phyloP scores from a whole-genome alignment of 2,888 invertebrate genomes.

The Schizaphis graminum region DNA sequence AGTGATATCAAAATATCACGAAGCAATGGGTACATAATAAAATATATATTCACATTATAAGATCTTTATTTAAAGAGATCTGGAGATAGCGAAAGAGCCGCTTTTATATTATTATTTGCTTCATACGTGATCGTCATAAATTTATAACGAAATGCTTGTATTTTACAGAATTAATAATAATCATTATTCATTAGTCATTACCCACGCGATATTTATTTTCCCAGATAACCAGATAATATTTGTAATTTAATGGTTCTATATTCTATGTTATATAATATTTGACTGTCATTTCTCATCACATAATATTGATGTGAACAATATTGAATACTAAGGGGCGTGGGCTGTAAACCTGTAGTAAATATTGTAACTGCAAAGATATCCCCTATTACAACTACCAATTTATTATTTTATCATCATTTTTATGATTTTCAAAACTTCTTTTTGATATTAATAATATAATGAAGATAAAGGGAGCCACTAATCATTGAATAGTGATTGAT shows the following conservation, averaged over 20 bases:
- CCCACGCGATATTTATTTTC: background rate
- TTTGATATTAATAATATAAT: too few species aligned
- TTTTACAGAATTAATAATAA: background rate
- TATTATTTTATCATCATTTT: too few species aligned
- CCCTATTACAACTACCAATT: too few species aligned
- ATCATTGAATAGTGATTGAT: too few species aligned
- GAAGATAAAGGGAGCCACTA: too few species aligned
- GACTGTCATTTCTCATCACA: background rate
- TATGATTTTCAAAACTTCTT: too few species aligned
- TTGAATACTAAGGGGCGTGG: background rate
- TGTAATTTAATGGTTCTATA: background rate
- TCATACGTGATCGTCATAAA: background rate
- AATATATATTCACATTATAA: background rate
- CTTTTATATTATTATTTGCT: background rate
- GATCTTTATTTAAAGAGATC: background rate
- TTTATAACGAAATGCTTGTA: background rate
- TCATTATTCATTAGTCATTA: background rate
- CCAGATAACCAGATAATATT: background rate
- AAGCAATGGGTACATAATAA: background rate
- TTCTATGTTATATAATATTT: background rate
- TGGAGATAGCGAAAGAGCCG: background rate
- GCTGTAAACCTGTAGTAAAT: background rate
- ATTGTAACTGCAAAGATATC: background rate
- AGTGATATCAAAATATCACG: background rate
- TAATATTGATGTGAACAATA: background rate